phyloP scores from a whole-genome alignment of 1,140 invertebrate genomes.

The Oscheius sp. region DNA sequence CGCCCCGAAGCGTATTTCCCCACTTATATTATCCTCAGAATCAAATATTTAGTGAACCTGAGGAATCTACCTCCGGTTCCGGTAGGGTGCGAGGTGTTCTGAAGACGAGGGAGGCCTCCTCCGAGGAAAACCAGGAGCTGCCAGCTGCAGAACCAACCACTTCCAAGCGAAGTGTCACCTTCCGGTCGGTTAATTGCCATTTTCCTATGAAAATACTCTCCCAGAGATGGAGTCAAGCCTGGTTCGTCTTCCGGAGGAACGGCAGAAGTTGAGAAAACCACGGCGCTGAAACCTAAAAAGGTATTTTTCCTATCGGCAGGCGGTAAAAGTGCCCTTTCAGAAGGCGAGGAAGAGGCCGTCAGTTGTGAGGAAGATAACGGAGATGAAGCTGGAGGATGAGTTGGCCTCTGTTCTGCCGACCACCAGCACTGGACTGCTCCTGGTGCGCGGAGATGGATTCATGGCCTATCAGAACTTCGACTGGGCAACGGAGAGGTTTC shows the following conservation, averaged over 20 bases:
- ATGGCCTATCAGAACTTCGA: background rate
- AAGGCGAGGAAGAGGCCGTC: slow-evolving; percentile 22
- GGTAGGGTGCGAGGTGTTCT: slow-evolving; percentile 15
- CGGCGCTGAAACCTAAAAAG: slow-evolving; percentile 30
- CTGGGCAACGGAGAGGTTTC: background rate
- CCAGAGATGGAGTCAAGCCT: slow-evolving; percentile 28
- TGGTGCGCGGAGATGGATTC: slow-evolving; percentile 1
- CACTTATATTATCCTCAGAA: background rate
- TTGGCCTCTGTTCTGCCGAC: slow-evolving; percentile 9
- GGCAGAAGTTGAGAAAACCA: slow-evolving; percentile 14
- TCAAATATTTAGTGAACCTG: background rate
- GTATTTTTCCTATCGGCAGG: background rate
- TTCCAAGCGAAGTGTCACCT: background rate
- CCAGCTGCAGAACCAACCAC: background rate
- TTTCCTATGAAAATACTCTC: background rate
- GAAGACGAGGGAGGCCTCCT: background rate
- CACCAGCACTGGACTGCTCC: background rate
- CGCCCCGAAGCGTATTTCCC: background rate
- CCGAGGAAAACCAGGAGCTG: background rate
- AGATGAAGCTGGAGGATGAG: slow-evolving; percentile 23
- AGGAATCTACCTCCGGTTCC: too few relatives aligned
- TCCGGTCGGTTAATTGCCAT: background rate
- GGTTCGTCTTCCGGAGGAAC: background rate
- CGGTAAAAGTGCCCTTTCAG: background rate
- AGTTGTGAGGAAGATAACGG: slow-evolving; percentile 18